Percentiles rank a stretch among this genome's conserved stretches.
Evolutionary conservation across 2,888 invertebrate species (phyloP).

Genomic region (Aporophyla lueneburgensis): DNA sequence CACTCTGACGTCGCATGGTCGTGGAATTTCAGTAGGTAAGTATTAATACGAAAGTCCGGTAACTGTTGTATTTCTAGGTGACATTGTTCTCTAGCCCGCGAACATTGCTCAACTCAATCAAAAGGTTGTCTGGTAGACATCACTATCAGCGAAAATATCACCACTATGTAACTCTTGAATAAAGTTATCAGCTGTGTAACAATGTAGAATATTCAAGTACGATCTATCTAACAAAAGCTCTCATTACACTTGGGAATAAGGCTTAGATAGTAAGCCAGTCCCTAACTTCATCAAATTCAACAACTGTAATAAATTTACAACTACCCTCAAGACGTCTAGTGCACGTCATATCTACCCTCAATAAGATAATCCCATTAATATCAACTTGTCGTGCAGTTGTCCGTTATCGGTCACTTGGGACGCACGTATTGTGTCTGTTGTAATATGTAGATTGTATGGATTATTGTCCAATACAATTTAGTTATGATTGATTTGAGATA

Average conservation of each 20-base stretch:
- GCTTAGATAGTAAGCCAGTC: background rate
- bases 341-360: conserved; percentile 20
- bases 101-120: background rate
- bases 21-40: background rate
- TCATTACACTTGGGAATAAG: conserved; percentile 13
- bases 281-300: conserved; percentile 23
- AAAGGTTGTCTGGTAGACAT: background rate
- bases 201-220: background rate
- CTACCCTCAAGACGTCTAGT: background rate
- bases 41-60: background rate
- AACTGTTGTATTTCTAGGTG: background rate
- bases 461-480: conserved; percentile 30
- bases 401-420: conserved; percentile 48
- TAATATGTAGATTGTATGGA: conserved; percentile 49
- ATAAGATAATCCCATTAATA: conserved; percentile 52
- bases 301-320: conserved; percentile 26
- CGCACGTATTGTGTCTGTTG: conserved; percentile 30
- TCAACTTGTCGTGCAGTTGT: conserved; percentile 32
- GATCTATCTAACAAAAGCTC: background rate
- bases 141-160: background rate
- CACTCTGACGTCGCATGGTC: background rate
- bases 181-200: background rate
- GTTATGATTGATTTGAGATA: conserved; percentile 38
- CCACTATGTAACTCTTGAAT: background rate
- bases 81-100: too few species aligned